Conservation (phyloP, 2,797 vertebrate species). For the Zalophus californianus region DNA sequence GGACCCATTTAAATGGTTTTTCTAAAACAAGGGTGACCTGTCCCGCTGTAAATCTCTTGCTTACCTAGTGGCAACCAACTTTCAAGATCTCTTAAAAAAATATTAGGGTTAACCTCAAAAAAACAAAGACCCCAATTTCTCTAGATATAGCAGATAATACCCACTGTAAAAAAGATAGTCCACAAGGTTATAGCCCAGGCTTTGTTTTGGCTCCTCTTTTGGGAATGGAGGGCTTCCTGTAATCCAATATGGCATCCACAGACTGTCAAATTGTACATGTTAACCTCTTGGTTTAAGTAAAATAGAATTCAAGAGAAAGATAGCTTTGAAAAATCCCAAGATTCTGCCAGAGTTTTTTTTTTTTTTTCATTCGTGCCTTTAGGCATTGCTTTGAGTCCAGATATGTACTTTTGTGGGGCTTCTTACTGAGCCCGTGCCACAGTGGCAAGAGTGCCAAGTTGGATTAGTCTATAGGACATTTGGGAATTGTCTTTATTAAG, state of each 20-base stretch:
- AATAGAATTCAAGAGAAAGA: conserved; percentile 11
- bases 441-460: conserved; percentile 34
- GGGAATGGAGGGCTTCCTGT: background rate
- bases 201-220: conserved; percentile 6
- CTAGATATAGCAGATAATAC: background rate
- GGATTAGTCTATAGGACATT: conserved; percentile 59
- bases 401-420: conserved; percentile 44
- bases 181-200: background rate
- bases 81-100: background rate
- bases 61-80: background rate
- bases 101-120: background rate
- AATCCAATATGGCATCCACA: background rate
- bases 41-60: background rate
- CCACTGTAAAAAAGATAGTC: background rate
- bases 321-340: conserved; percentile 66
- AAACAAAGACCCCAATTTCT: background rate
- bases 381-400: conserved; percentile 24
- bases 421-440: conserved; percentile 42
- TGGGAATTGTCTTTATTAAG: conserved; percentile 75
- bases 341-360: conserved; percentile 38
- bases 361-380: conserved; percentile 14
- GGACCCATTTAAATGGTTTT: background rate
- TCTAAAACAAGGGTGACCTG: background rate
- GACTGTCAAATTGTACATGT: background rate
- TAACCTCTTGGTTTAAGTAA: conserved; percentile 26